Conservation (phyloP, 1,140 invertebrate species). For the Bombus fervidus region DNA sequence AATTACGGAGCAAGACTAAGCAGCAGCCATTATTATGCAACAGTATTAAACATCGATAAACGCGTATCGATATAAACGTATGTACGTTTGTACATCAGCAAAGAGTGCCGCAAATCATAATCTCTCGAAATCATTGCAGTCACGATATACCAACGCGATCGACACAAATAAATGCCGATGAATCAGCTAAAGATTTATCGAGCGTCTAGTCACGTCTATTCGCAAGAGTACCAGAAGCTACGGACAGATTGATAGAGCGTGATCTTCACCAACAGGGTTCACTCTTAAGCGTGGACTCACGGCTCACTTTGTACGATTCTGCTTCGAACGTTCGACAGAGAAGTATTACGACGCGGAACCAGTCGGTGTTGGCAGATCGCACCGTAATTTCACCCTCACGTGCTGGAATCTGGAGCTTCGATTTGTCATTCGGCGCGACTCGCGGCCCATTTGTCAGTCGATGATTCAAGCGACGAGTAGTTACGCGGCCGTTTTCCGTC, state of each 20-base stretch:
- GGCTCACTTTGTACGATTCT: slow-evolving; percentile 28
- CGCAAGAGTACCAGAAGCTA: slow-evolving; percentile 28
- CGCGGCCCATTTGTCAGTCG: slow-evolving; percentile 62
- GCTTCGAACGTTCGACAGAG: slow-evolving; percentile 37
- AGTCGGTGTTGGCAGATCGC: slow-evolving; percentile 21
- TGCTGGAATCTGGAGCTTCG: slow-evolving; percentile 59
- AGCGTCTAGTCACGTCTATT: neutral
- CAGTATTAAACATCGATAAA: no score
- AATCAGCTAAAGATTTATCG: slow-evolving; percentile 43
- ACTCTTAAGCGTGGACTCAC: neutral
- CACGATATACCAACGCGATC: neutral
- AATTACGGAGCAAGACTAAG: no score
- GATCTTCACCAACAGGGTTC: slow-evolving; percentile 50
- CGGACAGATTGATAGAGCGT: slow-evolving; percentile 51
- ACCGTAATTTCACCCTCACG: slow-evolving; percentile 59
- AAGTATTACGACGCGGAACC: slow-evolving; percentile 50
- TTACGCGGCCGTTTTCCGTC: slow-evolving; percentile 39
- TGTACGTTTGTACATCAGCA: no score
- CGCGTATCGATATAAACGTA: no score
- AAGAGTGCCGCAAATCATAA: no score
- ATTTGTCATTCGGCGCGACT: slow-evolving; percentile 67
- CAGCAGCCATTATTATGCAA: no score
- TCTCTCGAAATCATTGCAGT: no score
- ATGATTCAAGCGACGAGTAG: slow-evolving; percentile 57
- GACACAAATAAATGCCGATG: slow-evolving; percentile 13